Evolutionary conservation across 2,797 vertebrate species (phyloP).

Genomic region (Stomatorhinus walkeri): DNA sequence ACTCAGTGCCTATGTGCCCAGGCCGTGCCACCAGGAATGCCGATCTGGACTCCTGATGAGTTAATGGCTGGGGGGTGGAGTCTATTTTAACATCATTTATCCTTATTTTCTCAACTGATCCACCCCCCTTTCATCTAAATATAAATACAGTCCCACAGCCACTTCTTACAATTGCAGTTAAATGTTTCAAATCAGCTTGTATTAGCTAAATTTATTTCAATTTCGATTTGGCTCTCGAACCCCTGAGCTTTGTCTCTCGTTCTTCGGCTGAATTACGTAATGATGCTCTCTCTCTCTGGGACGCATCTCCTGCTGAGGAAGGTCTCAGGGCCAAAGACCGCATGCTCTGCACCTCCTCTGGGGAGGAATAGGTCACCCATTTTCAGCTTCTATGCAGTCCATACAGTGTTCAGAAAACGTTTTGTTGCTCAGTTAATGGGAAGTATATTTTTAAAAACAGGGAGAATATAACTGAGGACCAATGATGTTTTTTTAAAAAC

Average conservation of each 20-base stretch:
- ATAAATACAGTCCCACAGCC: background rate
- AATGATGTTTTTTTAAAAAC: background rate
- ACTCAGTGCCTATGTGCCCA: background rate
- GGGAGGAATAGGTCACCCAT: background rate
- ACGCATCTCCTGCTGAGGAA: background rate
- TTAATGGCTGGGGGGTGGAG: background rate
- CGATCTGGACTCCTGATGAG: background rate
- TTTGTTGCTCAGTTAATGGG: constrained; percentile 19
- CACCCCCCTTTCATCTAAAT: background rate
- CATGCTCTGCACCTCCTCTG: background rate
- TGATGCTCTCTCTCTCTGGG: background rate
- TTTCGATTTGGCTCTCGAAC: background rate
- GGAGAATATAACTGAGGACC: background rate
- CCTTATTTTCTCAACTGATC: background rate
- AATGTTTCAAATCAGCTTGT: background rate
- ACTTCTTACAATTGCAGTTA: background rate
- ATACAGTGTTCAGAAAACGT: constrained; percentile 18
- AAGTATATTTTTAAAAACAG: background rate
- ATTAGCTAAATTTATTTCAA: background rate
- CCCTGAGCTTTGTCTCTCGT: background rate
- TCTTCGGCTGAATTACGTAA: background rate
- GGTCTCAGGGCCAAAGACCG: background rate
- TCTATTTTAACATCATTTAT: background rate
- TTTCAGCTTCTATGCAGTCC: constrained; percentile 20
- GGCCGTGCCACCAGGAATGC: background rate